A percentile compares a stretch with the other conserved stretches of the same genome.
Conservation (phyloP, 2,113 vertebrate genomes). For the Gasterosteus aculeatus region DNA sequence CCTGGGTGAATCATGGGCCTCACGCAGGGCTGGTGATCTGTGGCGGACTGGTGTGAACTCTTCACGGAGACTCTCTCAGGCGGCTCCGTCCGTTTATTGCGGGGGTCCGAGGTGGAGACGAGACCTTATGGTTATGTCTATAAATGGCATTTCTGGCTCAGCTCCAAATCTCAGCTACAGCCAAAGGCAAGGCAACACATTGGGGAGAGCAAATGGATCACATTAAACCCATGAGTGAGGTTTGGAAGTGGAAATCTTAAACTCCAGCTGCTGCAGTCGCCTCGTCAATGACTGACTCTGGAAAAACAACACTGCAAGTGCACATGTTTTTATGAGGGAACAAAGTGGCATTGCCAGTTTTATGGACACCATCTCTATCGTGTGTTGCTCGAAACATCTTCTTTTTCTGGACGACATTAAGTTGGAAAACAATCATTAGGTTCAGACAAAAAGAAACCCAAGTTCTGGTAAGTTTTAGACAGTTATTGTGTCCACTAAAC, state of each 20-base stretch:
- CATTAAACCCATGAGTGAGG: constrained; percentile 1
- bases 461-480: no score
- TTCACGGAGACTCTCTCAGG: constrained; percentile 26
- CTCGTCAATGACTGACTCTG: constrained; percentile 10
- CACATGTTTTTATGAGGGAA: not conserved
- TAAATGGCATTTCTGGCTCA: constrained; percentile 3
- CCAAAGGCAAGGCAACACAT: not conserved
- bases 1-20: constrained; percentile 41
- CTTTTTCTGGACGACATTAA: not conserved
- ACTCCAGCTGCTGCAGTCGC: constrained; percentile 15
- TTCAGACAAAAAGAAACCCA: not conserved
- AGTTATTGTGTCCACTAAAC: no score
- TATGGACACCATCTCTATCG: not conserved
- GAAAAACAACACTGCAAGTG: not conserved
- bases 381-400: not conserved
- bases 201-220: not conserved
- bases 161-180: not conserved
- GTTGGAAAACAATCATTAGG: not conserved
- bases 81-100: not conserved
- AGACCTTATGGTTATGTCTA: not conserved
- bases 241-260: constrained; percentile 1
- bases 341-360: not conserved
- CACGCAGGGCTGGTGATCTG: constrained; percentile 45
- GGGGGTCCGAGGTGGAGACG: not conserved
- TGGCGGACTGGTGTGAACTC: constrained; percentile 50